Conservation (phyloP, 1,140 invertebrate species). For the Bombus waltoni region DNA sequence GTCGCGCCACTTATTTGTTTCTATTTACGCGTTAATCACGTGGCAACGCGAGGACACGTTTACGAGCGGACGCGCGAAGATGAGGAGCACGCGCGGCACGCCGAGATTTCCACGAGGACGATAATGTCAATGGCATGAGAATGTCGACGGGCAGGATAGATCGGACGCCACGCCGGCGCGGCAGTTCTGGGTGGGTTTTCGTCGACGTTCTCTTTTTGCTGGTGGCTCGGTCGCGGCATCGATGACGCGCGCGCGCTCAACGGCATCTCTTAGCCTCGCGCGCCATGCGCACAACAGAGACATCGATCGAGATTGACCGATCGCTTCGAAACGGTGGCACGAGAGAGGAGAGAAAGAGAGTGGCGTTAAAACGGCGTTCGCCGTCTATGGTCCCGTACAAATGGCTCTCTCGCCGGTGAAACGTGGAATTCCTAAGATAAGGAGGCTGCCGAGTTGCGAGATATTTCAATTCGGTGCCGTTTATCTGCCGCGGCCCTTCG, state of each 20-base stretch:
- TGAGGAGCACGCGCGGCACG: slow-evolving; percentile 36
- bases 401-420: slow-evolving; percentile 63
- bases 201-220: slow-evolving; percentile 14
- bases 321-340: not conserved
- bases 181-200: slow-evolving; percentile 43
- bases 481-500: slow-evolving; percentile 59
- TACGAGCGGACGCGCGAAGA: slow-evolving; percentile 21
- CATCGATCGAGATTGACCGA: slow-evolving; percentile 9
- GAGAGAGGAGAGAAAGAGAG: slow-evolving; percentile 13
- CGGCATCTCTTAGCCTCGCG: not conserved
- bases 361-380: slow-evolving; percentile 9
- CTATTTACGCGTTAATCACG: not conserved
- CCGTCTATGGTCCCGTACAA: slow-evolving; percentile 22
- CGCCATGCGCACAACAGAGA: not conserved
- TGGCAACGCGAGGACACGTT: not conserved
- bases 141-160: slow-evolving; percentile 46
- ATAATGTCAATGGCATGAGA: slow-evolving; percentile 40
- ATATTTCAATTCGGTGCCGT: slow-evolving; percentile 67
- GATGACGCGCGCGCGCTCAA: slow-evolving; percentile 15
- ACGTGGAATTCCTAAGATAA: slow-evolving; percentile 69
- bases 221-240: not conserved
- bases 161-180: slow-evolving; percentile 13
- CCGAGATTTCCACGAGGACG: slow-evolving; percentile 45
- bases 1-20: slow-evolving; percentile 3
- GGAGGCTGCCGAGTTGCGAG: slow-evolving; percentile 50